Evolutionary conservation across 2,888 invertebrate genomes (phyloP), one percentile per base, ranked within the genome.

Genomic region (Noctua janthina): DNA sequence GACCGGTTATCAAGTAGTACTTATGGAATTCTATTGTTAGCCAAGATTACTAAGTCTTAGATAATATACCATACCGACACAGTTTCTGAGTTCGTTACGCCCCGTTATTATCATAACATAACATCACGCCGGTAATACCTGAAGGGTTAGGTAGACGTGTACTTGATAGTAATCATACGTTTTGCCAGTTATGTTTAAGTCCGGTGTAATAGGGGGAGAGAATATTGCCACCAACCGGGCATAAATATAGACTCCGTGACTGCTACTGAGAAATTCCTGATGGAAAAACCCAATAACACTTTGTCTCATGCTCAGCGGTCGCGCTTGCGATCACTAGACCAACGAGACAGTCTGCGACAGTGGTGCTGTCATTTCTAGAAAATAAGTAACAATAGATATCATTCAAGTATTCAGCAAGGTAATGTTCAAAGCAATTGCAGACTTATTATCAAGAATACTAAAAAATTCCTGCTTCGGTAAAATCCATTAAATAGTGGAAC

Each of bases 11-110:
- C 10, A 54, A n/a, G 51, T 23, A 51, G 35, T 64, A 51, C 10
- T 69, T 51, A 35, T 54, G 54, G 46, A 46, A 73, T 79, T 72
- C 43, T 54, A 54, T 81, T 79, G 79, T 79, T 72, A 1, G 64
- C 35, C n/a, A 54, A 62, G 72, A 79, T 81, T n/a, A 64, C 51
- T 1, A 1, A 51, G 20, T 54, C 51, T 64, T 70, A 51, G 20
- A 11, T 79, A 35, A n/a, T 43, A 13, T 29, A 49, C 23, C 6
- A 13, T 10, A 51, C 56, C 0, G 17, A 49, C 49, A n/a, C 11
- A 29, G 39, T 46, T 10, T 10, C 46, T 11, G 46, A 46, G 46
- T 46, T 46, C 7, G 43, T 46, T 46, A 10, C 46, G 46, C 46
- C 46, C 46, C 46, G 10, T 46, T 43, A 46, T 46, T 11, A 46